These are phyloP conservation scores for Willisornis vidua DNA, from an alignment of 2,113 vertebrate genomes.

Conservation along the genomic window DNA sequence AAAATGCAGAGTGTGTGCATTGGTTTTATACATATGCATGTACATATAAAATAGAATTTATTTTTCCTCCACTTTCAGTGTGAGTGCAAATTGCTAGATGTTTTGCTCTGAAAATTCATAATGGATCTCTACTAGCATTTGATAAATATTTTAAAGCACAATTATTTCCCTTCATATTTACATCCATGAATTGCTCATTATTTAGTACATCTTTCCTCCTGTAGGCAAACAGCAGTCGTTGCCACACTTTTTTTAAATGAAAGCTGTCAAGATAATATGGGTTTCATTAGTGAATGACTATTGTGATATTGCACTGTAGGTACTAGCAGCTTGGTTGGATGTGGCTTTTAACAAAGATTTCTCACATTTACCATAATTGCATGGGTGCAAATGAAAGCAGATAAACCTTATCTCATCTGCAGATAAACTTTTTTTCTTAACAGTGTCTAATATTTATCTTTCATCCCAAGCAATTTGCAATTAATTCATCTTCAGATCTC, in stretches of 20 bases:
- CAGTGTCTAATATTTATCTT: background rate
- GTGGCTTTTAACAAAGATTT: background rate
- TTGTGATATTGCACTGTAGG: background rate
- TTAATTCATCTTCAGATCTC: background rate
- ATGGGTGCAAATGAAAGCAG: background rate
- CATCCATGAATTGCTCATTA: conserved; percentile 17
- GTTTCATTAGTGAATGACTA: conserved; percentile 14
- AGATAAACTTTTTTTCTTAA: background rate
- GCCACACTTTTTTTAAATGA: conserved; percentile 10
- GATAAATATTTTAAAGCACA: conserved; percentile 68
- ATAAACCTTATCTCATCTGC: background rate
- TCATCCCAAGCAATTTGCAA: background rate
- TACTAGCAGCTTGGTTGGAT: background rate
- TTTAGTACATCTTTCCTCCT: conserved; percentile 4
- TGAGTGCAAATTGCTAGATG: background rate
- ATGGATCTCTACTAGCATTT: conserved; percentile 15
- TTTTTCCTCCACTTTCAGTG: background rate
- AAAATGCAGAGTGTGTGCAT: background rate
- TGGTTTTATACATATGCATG: background rate
- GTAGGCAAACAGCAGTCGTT: conserved; percentile 6
- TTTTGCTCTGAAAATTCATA: background rate
- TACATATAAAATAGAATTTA: background rate
- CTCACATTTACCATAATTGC: background rate
- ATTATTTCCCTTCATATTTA: conserved; percentile 52
- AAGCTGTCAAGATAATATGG: conserved; percentile 10